Evolutionary conservation across 2,888 invertebrate species (phyloP), one percentile per base, ranked within the genome.

Genomic region (Mylabris sibirica): DNA sequence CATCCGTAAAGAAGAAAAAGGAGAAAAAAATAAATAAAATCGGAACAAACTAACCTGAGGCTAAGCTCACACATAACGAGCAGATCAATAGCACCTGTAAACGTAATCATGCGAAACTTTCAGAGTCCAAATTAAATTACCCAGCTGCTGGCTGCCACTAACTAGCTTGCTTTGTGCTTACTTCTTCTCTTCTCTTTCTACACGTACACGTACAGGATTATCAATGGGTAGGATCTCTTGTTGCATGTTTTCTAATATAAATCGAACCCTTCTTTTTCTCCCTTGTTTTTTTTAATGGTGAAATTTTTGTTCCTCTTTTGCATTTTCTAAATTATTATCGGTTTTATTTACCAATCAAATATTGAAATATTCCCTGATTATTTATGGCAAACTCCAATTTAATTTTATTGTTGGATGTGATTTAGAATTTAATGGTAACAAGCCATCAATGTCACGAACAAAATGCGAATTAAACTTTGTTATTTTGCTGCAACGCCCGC

Each of bases 1-100:
- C 38, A 38, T 17, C 49, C 20, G 12, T 17, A 59, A 63, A 65
- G 22, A 38, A 57, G 66, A 66, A 67, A 65, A 35, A 22, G 63
- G 12, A 38, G 20, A 64, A 71, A 71, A 71, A 70, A 66, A 14
- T n/a, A 63, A 71, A 44, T 44, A 71, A 68, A 71, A 66, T 63
- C 71, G 59, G 44, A 67, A 65, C 59, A 61, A 64, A 66, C 68
- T 68, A 71, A 68, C 71, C 68, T 71, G 65, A 62, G 68, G 71
- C 68, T 68, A 75, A 77, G 76, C 77, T 77, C 77, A 76, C 79
- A 79, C 78, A 77, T 80, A 80, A 80, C 80, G 78, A 79, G 76
- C 78, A 77, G 82, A 81, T 82, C 81, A 81, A 81, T 81, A 81
- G 79, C 81, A 81, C 81, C 82, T 82, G 82, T 81, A 81, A 81